phyloP scores from a whole-genome alignment of 2,888 invertebrate species.

The Xylophagus ater region DNA sequence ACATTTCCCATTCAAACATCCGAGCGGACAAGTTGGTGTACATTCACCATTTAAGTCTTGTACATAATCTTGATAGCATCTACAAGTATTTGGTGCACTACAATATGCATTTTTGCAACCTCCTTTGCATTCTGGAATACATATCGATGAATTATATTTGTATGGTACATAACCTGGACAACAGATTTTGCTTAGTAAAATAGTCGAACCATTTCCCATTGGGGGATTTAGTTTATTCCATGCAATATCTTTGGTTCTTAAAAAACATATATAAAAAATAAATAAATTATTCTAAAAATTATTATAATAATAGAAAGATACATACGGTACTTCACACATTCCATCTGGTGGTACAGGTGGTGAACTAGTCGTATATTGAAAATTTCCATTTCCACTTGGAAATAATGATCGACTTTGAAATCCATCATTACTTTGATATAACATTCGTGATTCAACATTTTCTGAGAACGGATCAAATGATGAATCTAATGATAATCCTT shows the following conservation, averaged over 20 bases:
- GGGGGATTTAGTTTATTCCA: no score
- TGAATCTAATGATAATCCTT: no score
- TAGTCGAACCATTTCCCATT: slow-evolving; percentile 26
- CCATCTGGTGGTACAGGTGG: not conserved
- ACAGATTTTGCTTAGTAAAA: slow-evolving; percentile 42
- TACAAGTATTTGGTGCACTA: slow-evolving; percentile 8
- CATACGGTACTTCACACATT: not conserved
- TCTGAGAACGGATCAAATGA: no score
- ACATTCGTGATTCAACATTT: no score
- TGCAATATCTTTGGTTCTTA: no score
- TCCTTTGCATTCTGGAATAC: slow-evolving; percentile 36
- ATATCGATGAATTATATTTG: slow-evolving; percentile 43
- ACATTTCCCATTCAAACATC: slow-evolving; percentile 20
- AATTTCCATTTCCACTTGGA: no score
- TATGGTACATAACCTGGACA: slow-evolving; percentile 56
- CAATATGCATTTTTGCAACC: slow-evolving; percentile 9
- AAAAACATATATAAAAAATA: no score
- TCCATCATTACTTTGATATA: no score
- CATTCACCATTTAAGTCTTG: slow-evolving; percentile 39
- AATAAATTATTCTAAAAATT: no score
- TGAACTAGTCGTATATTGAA: no score
- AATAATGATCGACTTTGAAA: no score
- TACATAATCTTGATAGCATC: slow-evolving; percentile 44
- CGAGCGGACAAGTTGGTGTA: slow-evolving; percentile 21
- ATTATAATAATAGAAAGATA: no score